Percentiles rank a stretch among this genome's conserved stretches.
Evolutionary conservation across 1,140 invertebrate species (phyloP).

Genomic region (Penaeus vannamei): DNA sequence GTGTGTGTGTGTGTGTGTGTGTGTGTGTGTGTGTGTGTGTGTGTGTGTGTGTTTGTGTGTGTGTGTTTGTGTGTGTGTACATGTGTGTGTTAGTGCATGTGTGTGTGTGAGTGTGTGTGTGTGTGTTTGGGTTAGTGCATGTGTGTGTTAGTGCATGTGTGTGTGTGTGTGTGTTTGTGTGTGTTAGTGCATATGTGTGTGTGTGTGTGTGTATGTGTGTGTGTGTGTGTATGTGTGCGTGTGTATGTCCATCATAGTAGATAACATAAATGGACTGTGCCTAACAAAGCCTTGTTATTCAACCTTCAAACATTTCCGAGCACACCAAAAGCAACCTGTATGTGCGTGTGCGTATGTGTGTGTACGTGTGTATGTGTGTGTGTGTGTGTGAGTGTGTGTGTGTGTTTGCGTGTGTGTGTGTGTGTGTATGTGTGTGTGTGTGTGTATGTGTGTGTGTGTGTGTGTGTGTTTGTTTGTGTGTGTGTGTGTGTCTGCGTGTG

Average conservation of each 20-base stretch:
- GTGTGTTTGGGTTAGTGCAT: too few relatives aligned
- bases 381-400: slow-evolving; percentile 19
- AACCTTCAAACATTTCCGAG: background rate
- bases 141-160: too few relatives aligned
- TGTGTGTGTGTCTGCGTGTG: background rate
- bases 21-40: background rate
- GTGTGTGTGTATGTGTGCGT: slow-evolving; percentile 3
- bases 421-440: slow-evolving; percentile 2
- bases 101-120: too few relatives aligned
- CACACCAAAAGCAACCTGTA: background rate
- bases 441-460: background rate
- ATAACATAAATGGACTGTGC: background rate
- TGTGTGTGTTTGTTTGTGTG: background rate
- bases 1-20: background rate
- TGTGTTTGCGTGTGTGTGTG: background rate
- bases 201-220: background rate
- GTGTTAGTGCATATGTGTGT: too few relatives aligned
- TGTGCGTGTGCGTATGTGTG: slow-evolving; percentile 21
- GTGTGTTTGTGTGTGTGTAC: background rate
- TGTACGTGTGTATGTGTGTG: slow-evolving; percentile 10
- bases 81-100: too few relatives aligned
- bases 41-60: background rate
- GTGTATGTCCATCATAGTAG: background rate
- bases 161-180: too few relatives aligned
- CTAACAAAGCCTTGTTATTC: background rate